phyloP scores from a whole-genome alignment of 2,888 invertebrate species.

The Philonicus albiceps region DNA sequence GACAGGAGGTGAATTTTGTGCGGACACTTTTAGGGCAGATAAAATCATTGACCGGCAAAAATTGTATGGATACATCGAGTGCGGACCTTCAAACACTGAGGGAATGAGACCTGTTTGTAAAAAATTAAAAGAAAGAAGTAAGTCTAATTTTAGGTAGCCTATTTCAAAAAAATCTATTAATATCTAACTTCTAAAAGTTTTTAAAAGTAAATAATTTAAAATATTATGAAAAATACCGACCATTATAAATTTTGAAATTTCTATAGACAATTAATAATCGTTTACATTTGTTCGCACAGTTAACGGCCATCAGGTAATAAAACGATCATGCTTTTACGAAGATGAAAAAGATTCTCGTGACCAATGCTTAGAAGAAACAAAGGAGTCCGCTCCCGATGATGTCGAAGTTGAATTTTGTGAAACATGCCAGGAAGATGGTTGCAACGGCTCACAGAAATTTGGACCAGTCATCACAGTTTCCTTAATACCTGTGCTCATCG shows the following conservation, averaged over 20 bases:
- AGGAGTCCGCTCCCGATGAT: conserved; percentile 38
- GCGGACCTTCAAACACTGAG: conserved; percentile 53
- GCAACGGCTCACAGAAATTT: conserved; percentile 47
- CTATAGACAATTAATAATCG: not conserved
- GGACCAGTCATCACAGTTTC: conserved; percentile 30
- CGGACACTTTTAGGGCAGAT: conserved; percentile 70
- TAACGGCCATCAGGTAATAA: conserved; percentile 49
- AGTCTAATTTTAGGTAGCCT: conserved; percentile 55
- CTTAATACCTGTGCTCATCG: not conserved
- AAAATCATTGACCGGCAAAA: conserved; percentile 53
- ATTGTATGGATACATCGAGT: conserved; percentile 43
- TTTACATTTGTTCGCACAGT: conserved; percentile 42
- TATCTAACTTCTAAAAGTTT: no score
- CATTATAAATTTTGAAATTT: no score
- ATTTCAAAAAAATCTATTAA: no score
- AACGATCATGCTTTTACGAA: conserved; percentile 49
- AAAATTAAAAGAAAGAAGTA: conserved; percentile 73
- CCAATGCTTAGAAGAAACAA: conserved; percentile 45
- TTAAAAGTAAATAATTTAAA: no score
- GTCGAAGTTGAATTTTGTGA: conserved; percentile 50
- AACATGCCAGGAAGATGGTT: conserved; percentile 49
- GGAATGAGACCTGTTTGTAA: conserved; percentile 69
- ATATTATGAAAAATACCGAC: no score
- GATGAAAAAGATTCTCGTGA: conserved; percentile 47
- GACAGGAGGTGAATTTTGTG: conserved; percentile 67